Evolutionary conservation across 2,888 invertebrate genomes (phyloP).

Genomic region (Trimorus sp.): DNA sequence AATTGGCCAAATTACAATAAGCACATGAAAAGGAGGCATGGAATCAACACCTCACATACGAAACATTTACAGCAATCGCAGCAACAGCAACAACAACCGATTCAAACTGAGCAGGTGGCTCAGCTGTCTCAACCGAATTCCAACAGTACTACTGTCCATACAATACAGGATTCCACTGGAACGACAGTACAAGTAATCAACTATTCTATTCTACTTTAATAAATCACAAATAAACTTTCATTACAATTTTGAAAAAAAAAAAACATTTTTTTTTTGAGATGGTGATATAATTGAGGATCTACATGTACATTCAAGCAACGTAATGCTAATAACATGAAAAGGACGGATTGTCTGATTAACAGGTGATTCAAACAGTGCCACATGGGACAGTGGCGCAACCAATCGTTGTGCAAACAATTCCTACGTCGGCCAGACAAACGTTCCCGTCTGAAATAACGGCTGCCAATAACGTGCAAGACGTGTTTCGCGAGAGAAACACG

Average conservation of each 20-base stretch:
- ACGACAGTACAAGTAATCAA: slow-evolving; percentile 72
- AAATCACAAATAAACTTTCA: neutral
- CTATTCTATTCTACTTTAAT: neutral
- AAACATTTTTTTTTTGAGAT: too few species aligned
- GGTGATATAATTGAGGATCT: too few species aligned
- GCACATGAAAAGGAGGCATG: slow-evolving; percentile 81
- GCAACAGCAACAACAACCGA: slow-evolving; percentile 64
- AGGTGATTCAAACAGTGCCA: slow-evolving; percentile 77
- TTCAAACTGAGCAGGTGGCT: slow-evolving; percentile 68
- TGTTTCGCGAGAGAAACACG: slow-evolving; percentile 75
- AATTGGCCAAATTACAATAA: slow-evolving; percentile 93
- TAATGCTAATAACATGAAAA: too few species aligned
- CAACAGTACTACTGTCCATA: slow-evolving; percentile 42
- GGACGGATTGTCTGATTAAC: neutral
- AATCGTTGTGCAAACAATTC: slow-evolving; percentile 77
- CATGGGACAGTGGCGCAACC: slow-evolving; percentile 74
- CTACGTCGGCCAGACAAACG: slow-evolving; percentile 73
- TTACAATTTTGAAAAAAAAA: neutral
- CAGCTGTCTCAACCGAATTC: slow-evolving; percentile 53
- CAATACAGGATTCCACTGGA: slow-evolving; percentile 64
- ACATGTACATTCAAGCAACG: too few species aligned
- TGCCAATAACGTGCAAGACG: slow-evolving; percentile 68
- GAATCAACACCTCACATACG: too few species aligned
- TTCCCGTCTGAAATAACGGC: slow-evolving; percentile 73
- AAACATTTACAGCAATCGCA: too few species aligned